Conservation (phyloP, 37 sponge, comb jelly and placozoan species). For the Diacarnus erythraeanus region DNA sequence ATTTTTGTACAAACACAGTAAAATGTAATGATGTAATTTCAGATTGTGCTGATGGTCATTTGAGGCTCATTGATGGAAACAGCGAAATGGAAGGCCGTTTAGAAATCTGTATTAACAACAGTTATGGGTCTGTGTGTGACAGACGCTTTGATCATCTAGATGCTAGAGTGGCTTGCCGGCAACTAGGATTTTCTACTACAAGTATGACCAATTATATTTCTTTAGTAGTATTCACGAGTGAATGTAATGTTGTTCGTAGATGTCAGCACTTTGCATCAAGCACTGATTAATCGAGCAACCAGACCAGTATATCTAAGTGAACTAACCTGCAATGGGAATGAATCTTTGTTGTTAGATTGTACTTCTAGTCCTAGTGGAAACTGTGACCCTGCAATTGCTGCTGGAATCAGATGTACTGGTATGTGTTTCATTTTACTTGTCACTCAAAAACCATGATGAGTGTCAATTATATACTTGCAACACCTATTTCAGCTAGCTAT, state of each 20-base stretch:
- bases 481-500: no score
- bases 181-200: conserved; percentile 36
- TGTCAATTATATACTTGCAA: no score
- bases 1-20: not conserved
- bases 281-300: conserved; percentile 10
- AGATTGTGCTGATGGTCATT: not conserved
- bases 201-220: no score
- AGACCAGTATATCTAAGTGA: conserved; percentile 32
- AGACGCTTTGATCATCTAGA: not conserved
- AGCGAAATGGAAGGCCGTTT: not conserved
- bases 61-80: conserved; percentile 2
- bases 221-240: no score
- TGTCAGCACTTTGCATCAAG: not conserved
- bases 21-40: not conserved
- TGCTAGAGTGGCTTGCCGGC: conserved; percentile 42
- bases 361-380: not conserved
- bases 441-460: no score
- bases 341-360: conserved; percentile 9
- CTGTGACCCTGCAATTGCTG: conserved; percentile 31
- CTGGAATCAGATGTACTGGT: conserved; percentile 44
- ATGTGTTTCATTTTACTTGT: no score
- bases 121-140: not conserved
- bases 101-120: not conserved
- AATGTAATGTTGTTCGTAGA: not conserved
- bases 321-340: conserved; percentile 27